Conservation (phyloP, 2,888 invertebrate species). For the Phorcus lineatus region DNA sequence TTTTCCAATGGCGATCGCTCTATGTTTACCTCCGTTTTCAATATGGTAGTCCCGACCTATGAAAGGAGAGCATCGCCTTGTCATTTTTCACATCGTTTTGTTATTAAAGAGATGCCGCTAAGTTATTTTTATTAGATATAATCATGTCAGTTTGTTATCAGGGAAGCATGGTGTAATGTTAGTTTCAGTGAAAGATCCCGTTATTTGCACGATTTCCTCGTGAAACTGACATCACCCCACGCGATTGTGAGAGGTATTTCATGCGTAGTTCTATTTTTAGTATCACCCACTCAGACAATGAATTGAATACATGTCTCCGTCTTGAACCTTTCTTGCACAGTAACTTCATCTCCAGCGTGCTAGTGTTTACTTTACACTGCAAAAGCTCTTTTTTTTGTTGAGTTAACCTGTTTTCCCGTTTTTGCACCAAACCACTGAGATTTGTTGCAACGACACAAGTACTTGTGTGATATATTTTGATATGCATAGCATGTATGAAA, state of each 20-base stretch:
- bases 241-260: slow-evolving; percentile 6
- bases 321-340: not conserved
- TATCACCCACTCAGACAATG: slow-evolving; percentile 1
- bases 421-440: not conserved
- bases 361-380: not conserved
- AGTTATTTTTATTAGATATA: not conserved
- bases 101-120: not conserved
- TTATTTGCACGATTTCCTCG: not conserved
- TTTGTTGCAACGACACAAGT: not conserved
- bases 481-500: not conserved
- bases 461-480: not conserved
- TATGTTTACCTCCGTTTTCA: slow-evolving; percentile 1
- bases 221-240: not conserved
- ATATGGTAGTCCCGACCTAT: slow-evolving; percentile 1
- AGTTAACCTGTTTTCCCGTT: not conserved
- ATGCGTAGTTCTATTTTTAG: slow-evolving; percentile 1
- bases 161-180: not conserved
- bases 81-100: not conserved
- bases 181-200: not conserved
- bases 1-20: not conserved
- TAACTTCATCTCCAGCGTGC: not conserved
- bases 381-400: not conserved
- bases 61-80: not conserved
- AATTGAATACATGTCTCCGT: slow-evolving; percentile 5
- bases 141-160: not conserved